A percentile compares a stretch with the other conserved stretches of the same genome.
phyloP scores from a whole-genome alignment of 2,888 invertebrate genomes.

The Drosophila yooni region DNA sequence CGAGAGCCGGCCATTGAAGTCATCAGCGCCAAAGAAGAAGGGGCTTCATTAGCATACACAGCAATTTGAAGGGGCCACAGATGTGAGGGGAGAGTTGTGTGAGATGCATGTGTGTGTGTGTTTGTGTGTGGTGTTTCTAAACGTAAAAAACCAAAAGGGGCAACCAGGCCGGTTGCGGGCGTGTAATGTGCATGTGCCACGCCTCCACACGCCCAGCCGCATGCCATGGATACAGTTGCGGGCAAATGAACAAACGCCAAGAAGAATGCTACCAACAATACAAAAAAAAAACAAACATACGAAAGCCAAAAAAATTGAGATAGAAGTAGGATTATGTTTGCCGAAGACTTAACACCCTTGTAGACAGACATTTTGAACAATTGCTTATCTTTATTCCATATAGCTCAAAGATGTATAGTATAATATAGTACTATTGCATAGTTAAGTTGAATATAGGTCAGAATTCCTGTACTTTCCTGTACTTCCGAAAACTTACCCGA shows the following conservation, averaged over 20 bases:
- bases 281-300: slow-evolving; percentile 2
- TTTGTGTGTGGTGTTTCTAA: slow-evolving; percentile 2
- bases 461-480: no score
- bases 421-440: no score
- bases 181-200: slow-evolving; percentile 46
- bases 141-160: slow-evolving; percentile 32
- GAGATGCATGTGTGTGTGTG: background rate
- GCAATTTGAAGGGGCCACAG: background rate
- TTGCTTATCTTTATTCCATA: background rate
- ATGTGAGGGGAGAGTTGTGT: background rate
- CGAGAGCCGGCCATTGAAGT: slow-evolving; percentile 14
- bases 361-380: background rate
- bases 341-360: slow-evolving; percentile 2
- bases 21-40: slow-evolving; percentile 69
- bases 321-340: background rate
- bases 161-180: slow-evolving; percentile 42
- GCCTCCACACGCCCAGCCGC: slow-evolving; percentile 36
- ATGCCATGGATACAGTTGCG: slow-evolving; percentile 74
- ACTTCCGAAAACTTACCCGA: no score
- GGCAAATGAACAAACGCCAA: slow-evolving; percentile 77
- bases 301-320: background rate
- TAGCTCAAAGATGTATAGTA: background rate
- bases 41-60: slow-evolving; percentile 78
- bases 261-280: slow-evolving; percentile 65
- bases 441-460: no score